Conservation (phyloP, 2,888 invertebrate species). For the Caenorhabditis sinica region DNA sequence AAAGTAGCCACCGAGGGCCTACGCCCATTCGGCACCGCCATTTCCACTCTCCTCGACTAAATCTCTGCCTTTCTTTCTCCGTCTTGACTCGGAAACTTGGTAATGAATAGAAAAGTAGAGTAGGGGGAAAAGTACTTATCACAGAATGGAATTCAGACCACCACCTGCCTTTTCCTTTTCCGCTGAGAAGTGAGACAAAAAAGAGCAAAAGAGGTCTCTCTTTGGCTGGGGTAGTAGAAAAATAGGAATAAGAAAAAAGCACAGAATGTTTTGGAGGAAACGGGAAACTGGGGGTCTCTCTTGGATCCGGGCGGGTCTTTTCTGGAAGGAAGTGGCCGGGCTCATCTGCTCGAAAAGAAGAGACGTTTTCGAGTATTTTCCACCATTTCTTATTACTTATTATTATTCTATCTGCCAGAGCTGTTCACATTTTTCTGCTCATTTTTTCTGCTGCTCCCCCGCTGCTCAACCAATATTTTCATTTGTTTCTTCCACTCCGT, state of each 20-base stretch:
- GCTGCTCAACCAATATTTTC: constrained; percentile 5
- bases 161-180: constrained; percentile 32
- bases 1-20: constrained; percentile 59
- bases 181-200: constrained; percentile 36
- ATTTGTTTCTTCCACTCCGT: constrained; percentile 19
- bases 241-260: neutral
- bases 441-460: no score
- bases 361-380: constrained; percentile 21
- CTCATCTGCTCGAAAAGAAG: constrained; percentile 3
- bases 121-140: constrained; percentile 43
- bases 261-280: constrained; percentile 47
- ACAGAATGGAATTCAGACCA: constrained; percentile 4
- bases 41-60: neutral
- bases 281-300: constrained; percentile 36
- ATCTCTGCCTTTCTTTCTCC: neutral
- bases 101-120: constrained; percentile 59
- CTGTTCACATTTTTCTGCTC: constrained; percentile 8
- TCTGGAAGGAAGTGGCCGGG: constrained; percentile 4
- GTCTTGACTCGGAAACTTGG: neutral
- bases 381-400: constrained; percentile 24
- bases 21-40: constrained; percentile 46
- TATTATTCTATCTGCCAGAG: constrained; percentile 18
- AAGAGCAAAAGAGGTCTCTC: constrained; percentile 10
- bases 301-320: constrained; percentile 22
- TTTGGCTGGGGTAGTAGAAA: neutral